Conservation (phyloP, 2,888 invertebrate species). For the Phymatocera aterrima region DNA sequence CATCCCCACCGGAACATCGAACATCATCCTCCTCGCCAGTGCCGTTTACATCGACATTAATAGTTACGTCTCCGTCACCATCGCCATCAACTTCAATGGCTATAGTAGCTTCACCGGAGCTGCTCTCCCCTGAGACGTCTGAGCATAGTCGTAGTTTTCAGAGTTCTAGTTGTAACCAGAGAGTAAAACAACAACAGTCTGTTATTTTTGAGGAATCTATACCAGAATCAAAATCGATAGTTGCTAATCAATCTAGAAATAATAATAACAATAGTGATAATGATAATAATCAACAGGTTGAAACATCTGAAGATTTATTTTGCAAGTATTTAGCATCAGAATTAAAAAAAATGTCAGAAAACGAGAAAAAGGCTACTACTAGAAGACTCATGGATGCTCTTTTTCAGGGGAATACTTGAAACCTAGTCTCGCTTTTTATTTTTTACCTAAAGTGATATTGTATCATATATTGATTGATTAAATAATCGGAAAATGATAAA, state of each 20-base stretch:
- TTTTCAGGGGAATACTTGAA: background rate
- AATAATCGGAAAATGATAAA: too few relatives aligned
- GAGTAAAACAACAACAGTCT: background rate
- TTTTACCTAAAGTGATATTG: background rate
- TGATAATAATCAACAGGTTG: background rate
- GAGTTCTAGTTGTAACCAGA: constrained; percentile 6
- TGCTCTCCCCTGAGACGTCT: background rate
- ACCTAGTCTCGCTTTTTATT: background rate
- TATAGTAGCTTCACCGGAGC: background rate
- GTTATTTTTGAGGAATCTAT: background rate
- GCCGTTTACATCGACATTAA: background rate
- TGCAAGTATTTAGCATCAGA: constrained; percentile 18
- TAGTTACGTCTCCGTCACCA: background rate
- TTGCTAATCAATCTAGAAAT: background rate
- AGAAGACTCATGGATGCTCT: constrained; percentile 18
- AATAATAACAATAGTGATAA: too few relatives aligned
- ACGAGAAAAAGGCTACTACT: constrained; percentile 10
- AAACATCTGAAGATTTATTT: constrained; percentile 25
- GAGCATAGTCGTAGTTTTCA: background rate
- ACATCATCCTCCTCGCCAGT: background rate
- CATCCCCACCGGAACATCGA: background rate
- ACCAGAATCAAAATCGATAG: background rate
- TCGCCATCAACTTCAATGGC: background rate
- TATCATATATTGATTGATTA: background rate
- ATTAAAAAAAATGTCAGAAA: constrained; percentile 12